A percentile compares a stretch with the other conserved stretches of the same genome.
These are phyloP conservation scores for Chrysotoxum bicinctum DNA, from an alignment of 2,888 invertebrate species.

Conservation along the genomic window DNA sequence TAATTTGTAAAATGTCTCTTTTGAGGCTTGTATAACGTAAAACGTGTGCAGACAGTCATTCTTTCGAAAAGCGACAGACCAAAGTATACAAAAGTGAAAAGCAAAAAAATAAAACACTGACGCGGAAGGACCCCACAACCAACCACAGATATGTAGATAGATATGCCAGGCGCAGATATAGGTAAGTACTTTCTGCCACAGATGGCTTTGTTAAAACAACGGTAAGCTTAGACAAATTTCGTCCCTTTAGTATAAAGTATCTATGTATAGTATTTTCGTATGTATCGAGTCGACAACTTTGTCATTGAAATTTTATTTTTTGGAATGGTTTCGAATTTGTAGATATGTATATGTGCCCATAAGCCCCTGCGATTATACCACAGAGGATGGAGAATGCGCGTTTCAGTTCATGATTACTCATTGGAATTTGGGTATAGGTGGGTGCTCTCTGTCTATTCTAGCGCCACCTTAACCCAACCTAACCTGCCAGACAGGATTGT, in stretches of 20 bases:
- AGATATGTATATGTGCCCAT: background rate
- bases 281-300: background rate
- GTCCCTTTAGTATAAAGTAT: background rate
- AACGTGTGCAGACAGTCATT: constrained; percentile 45
- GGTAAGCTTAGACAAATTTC: constrained; percentile 10
- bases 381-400: background rate
- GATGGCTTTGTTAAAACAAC: background rate
- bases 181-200: constrained; percentile 1
- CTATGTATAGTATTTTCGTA: background rate
- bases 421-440: background rate
- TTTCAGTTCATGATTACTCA: constrained; percentile 10
- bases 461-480: background rate
- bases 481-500: constrained; percentile 9
- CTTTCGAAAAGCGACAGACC: background rate
- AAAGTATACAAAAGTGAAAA: background rate
- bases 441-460: background rate
- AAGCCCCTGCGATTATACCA: background rate
- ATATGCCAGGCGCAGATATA: constrained; percentile 22
- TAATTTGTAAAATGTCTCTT: constrained; percentile 69
- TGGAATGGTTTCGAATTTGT: background rate
- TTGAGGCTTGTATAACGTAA: constrained; percentile 44
- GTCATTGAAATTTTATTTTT: constrained; percentile 2
- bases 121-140: background rate
- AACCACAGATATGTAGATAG: background rate
- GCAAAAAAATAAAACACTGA: background rate